These are phyloP conservation scores for Pseudopleuronectes americanus DNA, from an alignment of 2,797 vertebrate species.

Conservation along the genomic window DNA sequence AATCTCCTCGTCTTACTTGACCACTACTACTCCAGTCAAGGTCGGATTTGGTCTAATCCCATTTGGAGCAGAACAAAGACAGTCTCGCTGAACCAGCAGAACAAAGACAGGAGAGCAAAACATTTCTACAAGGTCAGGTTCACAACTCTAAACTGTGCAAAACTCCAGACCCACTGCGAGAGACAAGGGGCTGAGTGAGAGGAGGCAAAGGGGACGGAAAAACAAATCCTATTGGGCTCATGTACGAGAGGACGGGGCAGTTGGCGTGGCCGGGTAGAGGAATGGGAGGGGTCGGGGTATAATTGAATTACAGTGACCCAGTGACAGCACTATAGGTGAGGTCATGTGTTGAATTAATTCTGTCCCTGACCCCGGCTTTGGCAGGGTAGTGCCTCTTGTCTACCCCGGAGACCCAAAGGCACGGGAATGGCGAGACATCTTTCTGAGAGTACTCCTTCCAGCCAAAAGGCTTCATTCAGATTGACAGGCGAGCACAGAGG, in stretches of 20 bases:
- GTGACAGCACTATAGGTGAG: slow-evolving; percentile 85
- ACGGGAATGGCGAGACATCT: slow-evolving; percentile 59
- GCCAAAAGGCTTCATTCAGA: slow-evolving; percentile 59
- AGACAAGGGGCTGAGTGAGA: slow-evolving; percentile 37
- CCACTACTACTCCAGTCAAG: slow-evolving; percentile 11
- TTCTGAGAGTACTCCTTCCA: slow-evolving; percentile 43
- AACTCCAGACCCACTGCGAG: slow-evolving; percentile 32
- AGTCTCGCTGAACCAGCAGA: slow-evolving; percentile 20
- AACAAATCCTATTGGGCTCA: slow-evolving; percentile 56
- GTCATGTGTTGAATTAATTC: slow-evolving; percentile 87
- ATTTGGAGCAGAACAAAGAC: slow-evolving; percentile 38
- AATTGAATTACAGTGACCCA: slow-evolving; percentile 91
- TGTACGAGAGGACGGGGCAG: slow-evolving; percentile 46
- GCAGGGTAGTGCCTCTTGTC: slow-evolving; percentile 54
- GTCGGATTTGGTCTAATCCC: slow-evolving; percentile 28
- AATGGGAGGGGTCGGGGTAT: slow-evolving; percentile 60
- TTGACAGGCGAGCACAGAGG: slow-evolving; percentile 55
- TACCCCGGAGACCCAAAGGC: slow-evolving; percentile 51
- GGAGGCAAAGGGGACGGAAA: slow-evolving; percentile 58
- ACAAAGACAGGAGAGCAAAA: slow-evolving; percentile 37
- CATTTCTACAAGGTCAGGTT: slow-evolving; percentile 61
- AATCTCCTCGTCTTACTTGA: slow-evolving; percentile 15
- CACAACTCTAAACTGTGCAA: slow-evolving; percentile 37
- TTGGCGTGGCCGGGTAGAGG: slow-evolving; percentile 31
- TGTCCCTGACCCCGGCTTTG: slow-evolving; percentile 77